phyloP scores from a whole-genome alignment of 1,140 invertebrate species.

The Potamilus streckersoni region DNA sequence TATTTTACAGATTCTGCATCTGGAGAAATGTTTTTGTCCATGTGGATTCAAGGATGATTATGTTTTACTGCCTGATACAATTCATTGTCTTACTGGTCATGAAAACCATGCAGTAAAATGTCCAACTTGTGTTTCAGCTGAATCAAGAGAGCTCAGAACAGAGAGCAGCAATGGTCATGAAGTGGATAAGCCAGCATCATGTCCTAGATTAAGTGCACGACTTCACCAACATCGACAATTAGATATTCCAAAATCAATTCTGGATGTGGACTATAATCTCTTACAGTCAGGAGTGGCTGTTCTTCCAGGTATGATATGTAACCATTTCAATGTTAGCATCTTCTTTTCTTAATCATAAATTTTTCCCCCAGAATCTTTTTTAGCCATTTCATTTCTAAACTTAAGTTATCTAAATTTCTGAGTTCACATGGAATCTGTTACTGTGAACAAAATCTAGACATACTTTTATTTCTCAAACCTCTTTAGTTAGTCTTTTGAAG shows the following conservation, averaged over 20 bases:
- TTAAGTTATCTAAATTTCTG: no score
- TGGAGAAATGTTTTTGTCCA: conserved; percentile 23
- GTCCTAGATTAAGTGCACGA: conserved; percentile 2
- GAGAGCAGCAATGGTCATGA: conserved; percentile 15
- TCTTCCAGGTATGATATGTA: conserved; percentile 41
- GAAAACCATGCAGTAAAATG: conserved; percentile 3
- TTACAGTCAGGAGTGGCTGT: conserved; percentile 50
- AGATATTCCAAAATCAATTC: conserved; percentile 83
- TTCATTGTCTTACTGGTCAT: neutral
- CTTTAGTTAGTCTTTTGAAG: no score
- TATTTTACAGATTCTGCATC: conserved; percentile 18
- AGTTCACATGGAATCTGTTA: no score
- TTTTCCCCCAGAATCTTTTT: no score
- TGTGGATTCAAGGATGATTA: no score
- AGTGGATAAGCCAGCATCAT: conserved; percentile 8
- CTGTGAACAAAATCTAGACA: no score
- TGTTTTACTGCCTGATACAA: no score
- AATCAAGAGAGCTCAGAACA: neutral
- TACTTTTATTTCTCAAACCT: no score
- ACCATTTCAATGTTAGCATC: no score
- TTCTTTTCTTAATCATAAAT: no score
- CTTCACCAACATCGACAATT: conserved; percentile 28
- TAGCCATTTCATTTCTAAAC: no score
- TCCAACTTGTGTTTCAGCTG: conserved; percentile 14
- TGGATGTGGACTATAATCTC: conserved; percentile 86